Evolutionary conservation across 2,113 vertebrate species (phyloP), one percentile per base, ranked within the genome.

Genomic region (Sinocyclocheilus maitianheensis): DNA sequence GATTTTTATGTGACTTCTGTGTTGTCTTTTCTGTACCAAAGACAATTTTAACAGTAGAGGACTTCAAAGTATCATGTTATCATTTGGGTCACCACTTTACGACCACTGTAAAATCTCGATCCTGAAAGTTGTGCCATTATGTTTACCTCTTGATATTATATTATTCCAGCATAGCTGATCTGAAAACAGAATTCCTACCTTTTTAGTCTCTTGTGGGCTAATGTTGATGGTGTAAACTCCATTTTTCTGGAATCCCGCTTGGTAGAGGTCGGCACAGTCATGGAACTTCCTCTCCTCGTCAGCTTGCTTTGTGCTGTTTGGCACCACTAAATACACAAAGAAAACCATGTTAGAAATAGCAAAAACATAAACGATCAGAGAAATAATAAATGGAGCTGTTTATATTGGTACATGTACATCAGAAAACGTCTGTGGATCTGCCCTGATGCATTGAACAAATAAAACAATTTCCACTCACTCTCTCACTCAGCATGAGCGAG

Each of bases 211-310:
- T 84, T 96, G 96, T 53, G 95, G 90, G 80, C 94, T 97, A 89
- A 97, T 94, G 89, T 97, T 96, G 94, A 99, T 96, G 90, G 94
- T 97, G 93, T 99, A 99, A 90, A 98, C 94, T 1, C 97, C 97
- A 83, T 96, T 99, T 91, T 96, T 99, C 90, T 96, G 97, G 92
- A 98, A 95, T 84, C 97, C 97, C 84, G 97, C 96, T 81, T 98
- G 96, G 91, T 96, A 97, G 84, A 97, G 95, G 91, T 99, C 97
- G 16, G 97, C 96, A 88, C 98, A 99, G 91, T 99, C 97, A 82
- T 96, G 94, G 89, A 97, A 98, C 87, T 94, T 95, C 91, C 96
- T 98, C 85, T 98, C 97, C 79, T 99, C 97, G 30, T 97, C 97
- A 0, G 26, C 87, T 69, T 93, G 95, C 93, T 97, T 98, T 86